Evolutionary conservation across 1,140 invertebrate species (phyloP), one percentile per base, ranked within the genome.

Genomic region (Trachymyrmex septentrionalis): DNA sequence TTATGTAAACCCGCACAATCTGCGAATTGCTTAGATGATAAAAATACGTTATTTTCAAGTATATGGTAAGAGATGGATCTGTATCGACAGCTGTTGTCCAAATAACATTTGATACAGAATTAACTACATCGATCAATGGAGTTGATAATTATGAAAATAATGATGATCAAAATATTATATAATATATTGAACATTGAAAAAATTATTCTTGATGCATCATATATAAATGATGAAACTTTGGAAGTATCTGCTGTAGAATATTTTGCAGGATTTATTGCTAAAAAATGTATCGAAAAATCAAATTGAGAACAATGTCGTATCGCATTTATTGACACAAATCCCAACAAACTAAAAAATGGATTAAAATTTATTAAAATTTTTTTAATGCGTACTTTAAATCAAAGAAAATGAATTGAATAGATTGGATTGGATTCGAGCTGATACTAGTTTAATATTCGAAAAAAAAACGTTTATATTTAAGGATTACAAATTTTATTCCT

Each of bases 1-100:
- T 64, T 64, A 64, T 64, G 2, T 30, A 34, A 64, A n/a, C 61
- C 27, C n/a, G 61, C 61, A 27, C 27, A 64, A 64, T 64, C 30
- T 64, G 14, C 27, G 34, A 64, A 64, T 64, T 64, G 61, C 5
- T 64, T 64, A 4, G 61, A 64, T 34, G 61, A 64, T 64, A 16
- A 64, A 64, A 16, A 64, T 34, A 19, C 34, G 7, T 64, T 64
- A 64, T 30, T 64, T 64, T 30, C 53, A 55, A 55, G 16, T 55
- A 19, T n/a, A n/a, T n/a, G n/a, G n/a, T 3, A 55, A n/a, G n/a
- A 9, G 5, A 57, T 57, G 5, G 30, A 34, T 34, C 55, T n/a
- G 1, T n/a, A 21, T 21, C 55, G n/a, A 6, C n/a, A 57, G n/a
- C 55, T 57, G 53, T 19, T 55, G 16, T n/a, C n/a, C n/a, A 55